phyloP scores from a whole-genome alignment of 2,888 invertebrate species.

The Ferrisia virgata region DNA sequence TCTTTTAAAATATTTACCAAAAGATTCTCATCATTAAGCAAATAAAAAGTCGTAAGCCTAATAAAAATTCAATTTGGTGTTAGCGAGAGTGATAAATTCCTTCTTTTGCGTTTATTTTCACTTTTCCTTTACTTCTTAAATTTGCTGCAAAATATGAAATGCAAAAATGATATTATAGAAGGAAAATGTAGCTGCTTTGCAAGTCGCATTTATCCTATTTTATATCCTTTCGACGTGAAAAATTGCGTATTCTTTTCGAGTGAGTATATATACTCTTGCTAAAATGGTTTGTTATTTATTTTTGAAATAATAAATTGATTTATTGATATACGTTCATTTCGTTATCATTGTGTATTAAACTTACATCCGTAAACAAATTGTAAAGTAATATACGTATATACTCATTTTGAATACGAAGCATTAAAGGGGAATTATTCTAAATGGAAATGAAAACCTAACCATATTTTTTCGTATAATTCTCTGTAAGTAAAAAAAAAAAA shows the following conservation, averaged over 20 bases:
- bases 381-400: neutral
- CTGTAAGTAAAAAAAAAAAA: too few relatives aligned
- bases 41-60: constrained; percentile 4
- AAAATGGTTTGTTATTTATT: constrained; percentile 24
- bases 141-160: constrained; percentile 7
- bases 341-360: neutral
- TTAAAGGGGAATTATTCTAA: neutral
- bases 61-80: constrained; percentile 23
- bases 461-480: neutral
- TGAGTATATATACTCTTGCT: neutral
- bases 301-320: constrained; percentile 23
- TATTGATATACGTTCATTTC: neutral
- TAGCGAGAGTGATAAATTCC: neutral
- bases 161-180: neutral
- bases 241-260: constrained; percentile 5
- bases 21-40: neutral
- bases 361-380: neutral
- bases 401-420: neutral
- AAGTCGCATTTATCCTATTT: neutral
- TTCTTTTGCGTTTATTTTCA: neutral
- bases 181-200: neutral
- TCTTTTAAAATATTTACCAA: neutral
- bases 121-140: neutral
- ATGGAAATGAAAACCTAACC: neutral
- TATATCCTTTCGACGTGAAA: neutral